A percentile compares a stretch with the other conserved stretches of the same genome.
phyloP scores from a whole-genome alignment of 2,888 invertebrate genomes.

The Acanthococcus lagerstroemiae region DNA sequence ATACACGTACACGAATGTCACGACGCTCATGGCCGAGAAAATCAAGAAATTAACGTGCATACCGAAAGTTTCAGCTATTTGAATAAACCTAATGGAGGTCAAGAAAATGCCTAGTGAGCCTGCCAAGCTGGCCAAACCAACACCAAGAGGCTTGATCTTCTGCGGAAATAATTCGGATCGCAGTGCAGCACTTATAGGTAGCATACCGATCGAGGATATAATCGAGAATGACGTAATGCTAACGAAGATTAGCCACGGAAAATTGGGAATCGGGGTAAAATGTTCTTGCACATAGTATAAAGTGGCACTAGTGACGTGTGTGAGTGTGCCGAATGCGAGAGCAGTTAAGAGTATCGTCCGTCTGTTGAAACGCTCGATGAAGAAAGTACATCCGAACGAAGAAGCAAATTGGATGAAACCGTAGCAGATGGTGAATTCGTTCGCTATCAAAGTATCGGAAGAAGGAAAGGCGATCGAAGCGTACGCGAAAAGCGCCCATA shows the following conservation, averaged over 20 bases:
- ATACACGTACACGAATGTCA: neutral
- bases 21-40: neutral
- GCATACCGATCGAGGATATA: neutral
- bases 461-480: slow-evolving; percentile 3
- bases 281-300: neutral
- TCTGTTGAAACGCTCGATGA: slow-evolving; percentile 4
- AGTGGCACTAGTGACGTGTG: slow-evolving; percentile 33
- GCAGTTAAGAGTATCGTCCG: slow-evolving; percentile 32
- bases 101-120: neutral
- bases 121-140: neutral
- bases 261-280: neutral
- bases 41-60: neutral
- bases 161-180: neutral
- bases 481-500: neutral
- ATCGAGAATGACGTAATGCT: neutral
- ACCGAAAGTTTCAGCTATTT: neutral
- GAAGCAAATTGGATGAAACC: neutral
- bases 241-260: neutral
- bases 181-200: neutral
- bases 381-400: neutral
- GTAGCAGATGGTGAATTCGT: slow-evolving; percentile 17
- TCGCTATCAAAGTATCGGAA: slow-evolving; percentile 9
- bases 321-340: slow-evolving; percentile 32
- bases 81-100: neutral
- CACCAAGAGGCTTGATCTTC: slow-evolving; percentile 1